These are phyloP conservation scores for Holcopasites calliopsidis DNA, from an alignment of 1,140 invertebrate genomes.

Conservation along the genomic window DNA sequence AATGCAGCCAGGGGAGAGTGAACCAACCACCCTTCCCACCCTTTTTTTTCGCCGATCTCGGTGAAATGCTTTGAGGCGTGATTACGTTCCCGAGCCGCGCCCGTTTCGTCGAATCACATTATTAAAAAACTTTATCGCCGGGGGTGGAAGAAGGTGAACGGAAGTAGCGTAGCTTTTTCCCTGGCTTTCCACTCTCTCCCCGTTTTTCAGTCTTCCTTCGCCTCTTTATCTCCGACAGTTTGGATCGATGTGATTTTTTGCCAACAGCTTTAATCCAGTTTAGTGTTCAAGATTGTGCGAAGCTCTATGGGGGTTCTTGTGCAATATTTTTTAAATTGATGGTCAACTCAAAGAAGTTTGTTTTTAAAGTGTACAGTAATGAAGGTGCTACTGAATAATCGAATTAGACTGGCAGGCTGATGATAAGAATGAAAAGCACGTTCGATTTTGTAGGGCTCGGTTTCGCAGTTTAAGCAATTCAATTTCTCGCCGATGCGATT, in stretches of 20 bases:
- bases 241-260: neutral
- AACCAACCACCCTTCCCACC: neutral
- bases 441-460: neutral
- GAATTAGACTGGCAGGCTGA: too few relatives aligned
- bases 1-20: neutral
- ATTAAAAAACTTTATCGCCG: constrained; percentile 42
- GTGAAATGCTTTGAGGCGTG: constrained; percentile 33
- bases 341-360: too few relatives aligned
- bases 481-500: constrained; percentile 9
- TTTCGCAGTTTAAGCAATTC: constrained; percentile 7
- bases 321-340: too few relatives aligned
- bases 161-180: neutral
- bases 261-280: neutral
- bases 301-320: too few relatives aligned
- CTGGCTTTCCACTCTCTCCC: neutral
- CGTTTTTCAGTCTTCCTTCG: too few relatives aligned
- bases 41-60: neutral
- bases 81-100: constrained; percentile 1
- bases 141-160: neutral
- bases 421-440: neutral
- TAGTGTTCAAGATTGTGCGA: neutral
- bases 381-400: too few relatives aligned
- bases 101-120: constrained; percentile 16
- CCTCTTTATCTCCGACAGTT: neutral
- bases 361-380: too few relatives aligned